Conservation (phyloP, 1,140 invertebrate species). For the Drosophila grimshawi region DNA sequence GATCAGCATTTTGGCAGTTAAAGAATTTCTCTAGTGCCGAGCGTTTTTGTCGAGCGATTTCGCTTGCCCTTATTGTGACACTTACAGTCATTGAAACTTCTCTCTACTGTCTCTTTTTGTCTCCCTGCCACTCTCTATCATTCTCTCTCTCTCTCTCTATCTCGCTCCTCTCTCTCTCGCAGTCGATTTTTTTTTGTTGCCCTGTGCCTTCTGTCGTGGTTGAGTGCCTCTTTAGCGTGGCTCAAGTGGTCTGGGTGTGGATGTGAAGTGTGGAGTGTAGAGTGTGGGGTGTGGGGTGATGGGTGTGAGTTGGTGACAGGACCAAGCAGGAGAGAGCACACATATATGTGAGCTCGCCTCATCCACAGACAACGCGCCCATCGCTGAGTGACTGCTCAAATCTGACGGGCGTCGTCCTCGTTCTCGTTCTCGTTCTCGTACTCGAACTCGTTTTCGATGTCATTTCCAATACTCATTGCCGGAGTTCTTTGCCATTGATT, state of each 20-base stretch:
- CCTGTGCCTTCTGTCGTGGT: constrained; percentile 45
- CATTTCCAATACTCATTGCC: constrained; percentile 64
- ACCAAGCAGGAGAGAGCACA: background rate
- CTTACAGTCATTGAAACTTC: constrained; percentile 40
- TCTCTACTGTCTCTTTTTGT: background rate
- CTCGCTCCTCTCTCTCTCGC: background rate
- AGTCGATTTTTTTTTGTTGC: constrained; percentile 20
- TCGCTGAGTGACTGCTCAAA: constrained; percentile 68
- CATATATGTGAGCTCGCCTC: constrained; percentile 10
- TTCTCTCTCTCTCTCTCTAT: background rate
- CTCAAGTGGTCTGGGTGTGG: constrained; percentile 43
- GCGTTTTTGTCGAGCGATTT: constrained; percentile 52
- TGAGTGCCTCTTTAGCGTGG: constrained; percentile 67
- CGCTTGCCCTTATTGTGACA: constrained; percentile 54
- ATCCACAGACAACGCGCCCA: background rate
- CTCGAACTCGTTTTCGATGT: constrained; percentile 21
- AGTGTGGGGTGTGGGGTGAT: constrained; percentile 1
- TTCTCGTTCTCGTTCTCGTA: background rate
- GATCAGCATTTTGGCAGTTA: constrained; percentile 51
- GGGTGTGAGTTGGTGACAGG: background rate
- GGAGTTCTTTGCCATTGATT: constrained; percentile 61
- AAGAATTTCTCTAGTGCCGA: constrained; percentile 46
- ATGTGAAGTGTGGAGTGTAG: background rate
- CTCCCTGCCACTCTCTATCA: background rate
- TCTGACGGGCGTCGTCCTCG: constrained; percentile 51